Conservation (phyloP, 2,888 invertebrate genomes). For the Stenodema calcarata region DNA sequence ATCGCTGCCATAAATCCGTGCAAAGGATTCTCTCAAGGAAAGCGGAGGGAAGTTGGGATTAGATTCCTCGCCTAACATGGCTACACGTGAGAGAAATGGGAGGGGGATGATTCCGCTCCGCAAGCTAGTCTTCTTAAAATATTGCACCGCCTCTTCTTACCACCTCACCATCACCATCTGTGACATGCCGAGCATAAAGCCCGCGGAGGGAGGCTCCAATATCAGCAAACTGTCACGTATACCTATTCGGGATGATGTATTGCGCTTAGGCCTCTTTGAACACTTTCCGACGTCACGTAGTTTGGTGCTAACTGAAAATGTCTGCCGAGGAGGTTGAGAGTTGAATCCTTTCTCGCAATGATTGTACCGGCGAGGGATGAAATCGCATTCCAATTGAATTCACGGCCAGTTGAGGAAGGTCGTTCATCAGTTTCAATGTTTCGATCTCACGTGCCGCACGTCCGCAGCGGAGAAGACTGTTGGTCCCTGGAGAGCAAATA, state of each 20-base stretch:
- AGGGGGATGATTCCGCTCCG: conserved; percentile 15
- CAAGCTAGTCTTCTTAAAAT: conserved; percentile 12
- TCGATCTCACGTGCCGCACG: no score
- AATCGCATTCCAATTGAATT: no score
- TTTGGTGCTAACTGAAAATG: neutral
- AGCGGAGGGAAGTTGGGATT: neutral
- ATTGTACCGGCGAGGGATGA: no score
- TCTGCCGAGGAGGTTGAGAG: neutral
- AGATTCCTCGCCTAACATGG: neutral
- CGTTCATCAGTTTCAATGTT: no score
- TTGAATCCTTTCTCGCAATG: no score
- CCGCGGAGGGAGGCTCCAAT: conserved; percentile 3
- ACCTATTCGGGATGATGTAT: neutral
- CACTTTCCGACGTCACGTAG: neutral
- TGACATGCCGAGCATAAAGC: conserved; percentile 11
- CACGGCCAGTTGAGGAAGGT: no score
- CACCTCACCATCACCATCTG: neutral
- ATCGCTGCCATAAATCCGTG: neutral
- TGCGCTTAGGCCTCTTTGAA: neutral
- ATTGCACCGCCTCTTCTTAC: neutral
- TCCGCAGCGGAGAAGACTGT: no score
- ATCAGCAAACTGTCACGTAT: conserved; percentile 15
- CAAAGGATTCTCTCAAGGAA: neutral
- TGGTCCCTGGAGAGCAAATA: no score
- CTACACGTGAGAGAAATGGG: conserved; percentile 15